These are phyloP conservation scores for Erinaceus europaeus DNA, from an alignment of 2,113 vertebrate genomes.

Conservation along the genomic window DNA sequence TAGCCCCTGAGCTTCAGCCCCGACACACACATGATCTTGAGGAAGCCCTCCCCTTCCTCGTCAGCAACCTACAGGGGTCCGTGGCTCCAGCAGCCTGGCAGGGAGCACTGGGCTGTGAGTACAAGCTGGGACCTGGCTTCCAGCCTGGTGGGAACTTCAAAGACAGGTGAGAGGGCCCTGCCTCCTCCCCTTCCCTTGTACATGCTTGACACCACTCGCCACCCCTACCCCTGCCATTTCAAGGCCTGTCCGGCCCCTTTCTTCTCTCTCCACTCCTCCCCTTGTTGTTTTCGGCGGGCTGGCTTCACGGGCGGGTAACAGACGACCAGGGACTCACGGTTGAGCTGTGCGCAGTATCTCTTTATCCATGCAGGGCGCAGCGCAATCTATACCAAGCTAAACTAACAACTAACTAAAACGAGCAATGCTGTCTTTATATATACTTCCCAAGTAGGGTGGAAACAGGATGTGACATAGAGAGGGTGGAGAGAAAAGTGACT, in stretches of 20 bases:
- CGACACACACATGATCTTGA: not conserved
- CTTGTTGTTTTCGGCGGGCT: too few relatives aligned
- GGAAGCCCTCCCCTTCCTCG: not conserved
- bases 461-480: too few relatives aligned
- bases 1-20: rapidly evolving
- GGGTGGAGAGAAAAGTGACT: too few relatives aligned
- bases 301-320: too few relatives aligned
- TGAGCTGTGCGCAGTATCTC: too few relatives aligned
- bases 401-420: too few relatives aligned
- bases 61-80: constrained; percentile 82
- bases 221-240: not conserved
- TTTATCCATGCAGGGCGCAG: too few relatives aligned
- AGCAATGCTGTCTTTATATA: too few relatives aligned
- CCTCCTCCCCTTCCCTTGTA: not conserved
- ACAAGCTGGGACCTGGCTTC: constrained; percentile 88
- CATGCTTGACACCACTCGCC: not conserved
- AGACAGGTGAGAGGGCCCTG: constrained; percentile 46
- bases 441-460: too few relatives aligned
- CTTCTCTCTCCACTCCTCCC: not conserved
- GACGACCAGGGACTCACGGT: too few relatives aligned
- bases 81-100: constrained; percentile 79
- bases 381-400: too few relatives aligned
- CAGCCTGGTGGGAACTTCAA: rapidly evolving
- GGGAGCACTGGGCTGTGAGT: constrained; percentile 86
- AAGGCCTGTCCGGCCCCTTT: not conserved